Conservation (phyloP, 2,113 vertebrate genomes). For the Danionella cerebrum region DNA sequence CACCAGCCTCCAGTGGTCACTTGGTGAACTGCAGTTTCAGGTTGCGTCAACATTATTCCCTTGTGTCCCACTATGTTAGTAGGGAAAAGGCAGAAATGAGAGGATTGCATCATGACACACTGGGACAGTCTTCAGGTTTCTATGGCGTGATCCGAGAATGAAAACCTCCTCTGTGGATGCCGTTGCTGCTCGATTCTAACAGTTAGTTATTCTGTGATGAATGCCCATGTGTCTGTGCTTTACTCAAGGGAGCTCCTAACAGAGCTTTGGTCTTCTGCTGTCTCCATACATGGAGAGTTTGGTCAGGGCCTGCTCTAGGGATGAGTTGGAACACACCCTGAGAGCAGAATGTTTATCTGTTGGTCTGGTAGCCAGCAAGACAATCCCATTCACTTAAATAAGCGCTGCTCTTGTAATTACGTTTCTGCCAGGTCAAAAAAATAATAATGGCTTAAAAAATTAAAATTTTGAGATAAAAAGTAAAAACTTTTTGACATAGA, state of each 20-base stretch:
- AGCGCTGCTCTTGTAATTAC: too few relatives aligned
- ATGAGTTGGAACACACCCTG: neutral
- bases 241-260: neutral
- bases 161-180: conserved; percentile 18
- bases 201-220: conserved; percentile 15
- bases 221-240: conserved; percentile 10
- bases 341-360: neutral
- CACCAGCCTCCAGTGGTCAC: too few relatives aligned
- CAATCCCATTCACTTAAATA: too few relatives aligned
- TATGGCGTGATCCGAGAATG: conserved; percentile 3
- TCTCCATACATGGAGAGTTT: conserved; percentile 12
- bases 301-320: neutral
- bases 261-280: neutral
- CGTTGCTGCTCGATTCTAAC: conserved; percentile 8
- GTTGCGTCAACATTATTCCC: too few relatives aligned
- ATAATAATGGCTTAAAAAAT: too few relatives aligned
- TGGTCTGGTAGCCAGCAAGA: too few relatives aligned
- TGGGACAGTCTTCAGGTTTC: neutral
- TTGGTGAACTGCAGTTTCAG: too few relatives aligned
- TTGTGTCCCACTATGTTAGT: too few relatives aligned
- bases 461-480: too few relatives aligned
- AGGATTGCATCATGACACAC: neutral
- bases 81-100: neutral
- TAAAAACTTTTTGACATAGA: too few relatives aligned
- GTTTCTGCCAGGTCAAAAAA: too few relatives aligned